A percentile compares a stretch with the other conserved stretches of the same genome.
phyloP scores from a whole-genome alignment of 2,797 vertebrate species.

The Crenichthys baileyi region DNA sequence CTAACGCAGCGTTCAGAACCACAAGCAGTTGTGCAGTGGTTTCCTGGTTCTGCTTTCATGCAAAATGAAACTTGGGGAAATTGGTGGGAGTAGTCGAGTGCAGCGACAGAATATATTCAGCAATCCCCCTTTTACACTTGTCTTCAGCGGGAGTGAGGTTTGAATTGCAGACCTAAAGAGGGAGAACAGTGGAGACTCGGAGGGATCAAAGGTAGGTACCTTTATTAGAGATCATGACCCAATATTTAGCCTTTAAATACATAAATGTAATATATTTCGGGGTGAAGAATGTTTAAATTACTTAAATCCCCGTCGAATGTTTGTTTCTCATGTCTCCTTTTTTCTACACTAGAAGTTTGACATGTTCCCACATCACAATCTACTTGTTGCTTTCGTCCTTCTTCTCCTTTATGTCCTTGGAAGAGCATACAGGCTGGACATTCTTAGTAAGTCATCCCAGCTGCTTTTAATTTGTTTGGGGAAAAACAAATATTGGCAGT shows the following conservation, averaged over 20 bases:
- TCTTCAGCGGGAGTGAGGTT: neutral
- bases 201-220: constrained; percentile 27
- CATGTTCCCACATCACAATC: constrained; percentile 41
- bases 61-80: constrained; percentile 46
- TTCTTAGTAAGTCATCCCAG: constrained; percentile 62
- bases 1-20: neutral
- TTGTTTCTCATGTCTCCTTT: neutral
- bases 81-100: neutral
- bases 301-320: neutral
- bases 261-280: neutral
- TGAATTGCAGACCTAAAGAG: neutral
- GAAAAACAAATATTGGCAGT: neutral
- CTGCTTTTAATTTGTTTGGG: neutral
- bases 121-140: neutral
- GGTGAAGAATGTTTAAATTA: neutral
- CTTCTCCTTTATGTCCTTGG: constrained; percentile 50
- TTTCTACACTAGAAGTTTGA: neutral
- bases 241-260: neutral
- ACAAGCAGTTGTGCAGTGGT: constrained; percentile 20
- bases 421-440: neutral
- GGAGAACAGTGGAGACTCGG: neutral
- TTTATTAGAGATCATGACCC: neutral
- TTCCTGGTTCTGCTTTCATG: neutral
- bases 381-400: constrained; percentile 49
- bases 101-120: neutral